Percentiles rank a stretch among this genome's conserved stretches.
phyloP scores from a whole-genome alignment of 92 coral and sea anemone genomes.

The Phymanthus crucifer region DNA sequence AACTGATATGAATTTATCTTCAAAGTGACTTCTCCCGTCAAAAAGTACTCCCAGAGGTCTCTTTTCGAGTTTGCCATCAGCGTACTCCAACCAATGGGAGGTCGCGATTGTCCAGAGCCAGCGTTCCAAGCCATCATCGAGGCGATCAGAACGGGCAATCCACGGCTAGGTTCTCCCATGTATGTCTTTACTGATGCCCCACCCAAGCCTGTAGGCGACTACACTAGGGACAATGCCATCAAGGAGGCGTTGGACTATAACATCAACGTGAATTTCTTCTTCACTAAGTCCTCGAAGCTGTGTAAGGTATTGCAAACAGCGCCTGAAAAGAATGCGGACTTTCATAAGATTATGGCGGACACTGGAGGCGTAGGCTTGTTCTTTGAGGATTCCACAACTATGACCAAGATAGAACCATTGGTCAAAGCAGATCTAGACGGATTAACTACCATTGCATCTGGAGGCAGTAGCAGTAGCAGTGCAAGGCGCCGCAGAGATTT shows the following conservation, averaged over 20 bases:
- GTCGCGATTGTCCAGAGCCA: conserved; percentile 61
- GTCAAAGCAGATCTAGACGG: conserved; percentile 50
- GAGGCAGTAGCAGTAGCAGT: conserved; percentile 11
- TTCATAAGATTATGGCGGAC: conserved; percentile 28
- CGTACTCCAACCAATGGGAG: conserved; percentile 25
- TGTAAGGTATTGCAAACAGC: conserved; percentile 9
- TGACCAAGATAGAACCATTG: conserved; percentile 39
- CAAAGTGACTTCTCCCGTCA: background rate
- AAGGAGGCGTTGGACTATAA: conserved; percentile 56
- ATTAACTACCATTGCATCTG: conserved; percentile 37
- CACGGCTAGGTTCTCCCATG: conserved; percentile 59
- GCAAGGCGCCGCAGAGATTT: conserved; percentile 1
- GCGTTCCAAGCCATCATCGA: conserved; percentile 64
- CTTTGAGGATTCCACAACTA: conserved; percentile 39
- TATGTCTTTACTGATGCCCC: conserved; percentile 76
- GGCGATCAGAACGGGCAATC: conserved; percentile 56
- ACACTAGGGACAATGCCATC: conserved; percentile 57
- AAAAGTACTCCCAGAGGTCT: background rate
- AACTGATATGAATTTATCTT: background rate
- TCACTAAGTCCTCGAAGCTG: conserved; percentile 9
- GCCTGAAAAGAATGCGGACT: conserved; percentile 18
- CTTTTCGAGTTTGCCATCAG: conserved; percentile 2
- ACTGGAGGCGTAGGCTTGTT: conserved; percentile 50
- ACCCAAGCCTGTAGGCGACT: conserved; percentile 47
- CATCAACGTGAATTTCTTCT: conserved; percentile 67